Evolutionary conservation across 2,113 vertebrate genomes (phyloP), one percentile per base, ranked within the genome.

Genomic region (Odobenus rosmarus): DNA sequence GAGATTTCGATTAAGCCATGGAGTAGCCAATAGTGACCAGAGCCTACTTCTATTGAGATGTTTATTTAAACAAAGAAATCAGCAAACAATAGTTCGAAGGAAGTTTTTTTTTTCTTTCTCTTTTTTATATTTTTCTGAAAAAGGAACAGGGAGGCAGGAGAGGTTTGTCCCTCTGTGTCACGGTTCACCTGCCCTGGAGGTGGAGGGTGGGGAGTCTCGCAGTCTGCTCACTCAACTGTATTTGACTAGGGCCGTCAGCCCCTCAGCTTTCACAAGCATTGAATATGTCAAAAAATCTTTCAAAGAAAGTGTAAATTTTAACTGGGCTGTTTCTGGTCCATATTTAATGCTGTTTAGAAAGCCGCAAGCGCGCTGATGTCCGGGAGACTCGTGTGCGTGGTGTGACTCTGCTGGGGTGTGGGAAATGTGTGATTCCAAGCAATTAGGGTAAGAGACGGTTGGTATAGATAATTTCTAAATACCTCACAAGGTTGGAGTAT

Each of bases 171-270:
- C 98, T 98, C 98, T 51, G 61, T 96, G 99, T 99, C 98, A 99
- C 98, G 99, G 98, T 99, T 99, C 99, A 99, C 98, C 99, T 99
- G 98, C 98, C 98, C 98, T 97, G 98, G 97, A 98, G 98, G 98
- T 99, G 98, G 98, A 98, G 99, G 96, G 96, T 98, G 97, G 74
- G 98, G 98, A 98, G 98, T 96, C 98, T 98, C 96, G 98, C 98
- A 98, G 98, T 97, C 99, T 99, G 99, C 98, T 99, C 99, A 99
- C 98, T 99, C 99, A 99, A 99, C 99, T 99, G 99, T 99, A 99
- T 98, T 99, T 99, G 98, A 99, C 99, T 98, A 98, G 98, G 98
- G 98, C 99, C 98, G 98, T 99, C 98, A 99, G 99, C 98, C 98
- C 97, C 98, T 99, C 98, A 98, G 98, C 98, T 98, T 98, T 98